phyloP scores from a whole-genome alignment of 2,113 vertebrate genomes.

The Xenopus laevis region DNA sequence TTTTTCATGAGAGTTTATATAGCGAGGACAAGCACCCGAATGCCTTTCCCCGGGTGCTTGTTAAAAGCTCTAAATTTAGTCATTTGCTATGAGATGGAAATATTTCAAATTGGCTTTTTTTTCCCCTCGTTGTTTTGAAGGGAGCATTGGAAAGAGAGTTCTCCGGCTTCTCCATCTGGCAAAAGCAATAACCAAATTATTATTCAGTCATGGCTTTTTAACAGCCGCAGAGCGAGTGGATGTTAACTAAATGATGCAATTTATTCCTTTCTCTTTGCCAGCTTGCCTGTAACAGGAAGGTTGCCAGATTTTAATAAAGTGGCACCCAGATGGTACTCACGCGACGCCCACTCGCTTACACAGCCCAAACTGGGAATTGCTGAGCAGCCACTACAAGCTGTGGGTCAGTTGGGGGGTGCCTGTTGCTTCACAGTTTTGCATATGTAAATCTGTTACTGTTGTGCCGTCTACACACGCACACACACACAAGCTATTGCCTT shows the following conservation, averaged over 20 bases:
- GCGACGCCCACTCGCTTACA: conserved; percentile 88
- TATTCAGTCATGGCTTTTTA: conserved; percentile 94
- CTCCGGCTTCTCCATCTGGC: conserved; percentile 80
- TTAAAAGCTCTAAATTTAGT: conserved; percentile 54
- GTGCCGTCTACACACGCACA: conserved; percentile 69
- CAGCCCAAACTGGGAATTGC: conserved; percentile 81
- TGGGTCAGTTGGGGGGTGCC: conserved; percentile 83
- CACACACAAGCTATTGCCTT: conserved; percentile 67
- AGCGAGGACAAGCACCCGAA: conserved; percentile 33
- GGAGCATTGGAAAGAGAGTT: conserved; percentile 65
- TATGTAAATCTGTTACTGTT: conserved; percentile 86
- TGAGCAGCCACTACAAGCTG: conserved; percentile 82
- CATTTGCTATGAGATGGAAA: conserved; percentile 67
- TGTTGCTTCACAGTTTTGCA: conserved; percentile 83
- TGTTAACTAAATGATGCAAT: conserved; percentile 98
- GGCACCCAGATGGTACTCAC: conserved; percentile 92
- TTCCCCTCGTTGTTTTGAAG: conserved; percentile 52
- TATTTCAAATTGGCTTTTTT: conserved; percentile 61
- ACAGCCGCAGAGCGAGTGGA: conserved; percentile 85
- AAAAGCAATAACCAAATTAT: conserved; percentile 87
- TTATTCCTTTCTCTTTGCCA: conserved; percentile 91
- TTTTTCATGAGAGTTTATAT: conserved; percentile 1
- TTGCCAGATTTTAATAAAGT: conserved; percentile 96
- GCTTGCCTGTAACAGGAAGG: conserved; percentile 84
- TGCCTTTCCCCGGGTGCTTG: conserved; percentile 50